phyloP scores from a whole-genome alignment of 2,888 invertebrate species.

The Suillia variegata region DNA sequence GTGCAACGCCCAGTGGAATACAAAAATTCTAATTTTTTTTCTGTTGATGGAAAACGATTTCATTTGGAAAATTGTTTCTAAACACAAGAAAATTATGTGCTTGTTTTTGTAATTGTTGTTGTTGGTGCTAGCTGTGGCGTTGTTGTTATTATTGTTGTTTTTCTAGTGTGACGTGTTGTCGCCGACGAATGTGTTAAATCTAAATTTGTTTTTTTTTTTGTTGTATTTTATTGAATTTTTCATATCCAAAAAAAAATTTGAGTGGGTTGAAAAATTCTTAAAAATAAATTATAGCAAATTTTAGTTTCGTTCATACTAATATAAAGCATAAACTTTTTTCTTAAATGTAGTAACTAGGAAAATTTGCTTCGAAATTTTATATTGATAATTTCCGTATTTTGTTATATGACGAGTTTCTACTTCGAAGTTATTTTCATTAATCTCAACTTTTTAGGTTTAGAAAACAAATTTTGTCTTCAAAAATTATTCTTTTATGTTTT shows the following conservation, averaged over 20 bases:
- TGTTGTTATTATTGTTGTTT: background rate
- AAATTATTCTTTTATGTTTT: too few species aligned
- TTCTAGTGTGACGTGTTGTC: background rate
- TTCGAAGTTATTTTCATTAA: too few species aligned
- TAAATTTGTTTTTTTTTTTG: background rate
- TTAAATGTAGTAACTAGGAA: too few species aligned
- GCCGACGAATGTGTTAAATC: slow-evolving; percentile 2
- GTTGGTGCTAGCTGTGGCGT: background rate
- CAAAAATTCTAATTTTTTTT: background rate
- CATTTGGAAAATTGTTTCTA: slow-evolving; percentile 38
- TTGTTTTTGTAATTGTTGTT: slow-evolving; percentile 6
- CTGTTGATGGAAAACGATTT: slow-evolving; percentile 36
- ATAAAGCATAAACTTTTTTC: too few species aligned
- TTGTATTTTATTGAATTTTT: background rate
- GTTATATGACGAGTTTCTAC: too few species aligned
- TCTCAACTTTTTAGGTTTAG: too few species aligned
- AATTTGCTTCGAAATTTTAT: too few species aligned
- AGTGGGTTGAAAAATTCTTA: background rate
- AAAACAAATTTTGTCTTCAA: too few species aligned
- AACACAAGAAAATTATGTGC: slow-evolving; percentile 10
- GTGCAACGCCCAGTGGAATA: background rate
- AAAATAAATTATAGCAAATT: too few species aligned
- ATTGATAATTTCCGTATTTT: too few species aligned
- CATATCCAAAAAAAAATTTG: background rate
- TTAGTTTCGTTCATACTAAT: too few species aligned